Percentiles rank a stretch among this genome's conserved stretches.
Evolutionary conservation across 1,140 invertebrate species (phyloP).

Genomic region (Lordiphosa mommai): DNA sequence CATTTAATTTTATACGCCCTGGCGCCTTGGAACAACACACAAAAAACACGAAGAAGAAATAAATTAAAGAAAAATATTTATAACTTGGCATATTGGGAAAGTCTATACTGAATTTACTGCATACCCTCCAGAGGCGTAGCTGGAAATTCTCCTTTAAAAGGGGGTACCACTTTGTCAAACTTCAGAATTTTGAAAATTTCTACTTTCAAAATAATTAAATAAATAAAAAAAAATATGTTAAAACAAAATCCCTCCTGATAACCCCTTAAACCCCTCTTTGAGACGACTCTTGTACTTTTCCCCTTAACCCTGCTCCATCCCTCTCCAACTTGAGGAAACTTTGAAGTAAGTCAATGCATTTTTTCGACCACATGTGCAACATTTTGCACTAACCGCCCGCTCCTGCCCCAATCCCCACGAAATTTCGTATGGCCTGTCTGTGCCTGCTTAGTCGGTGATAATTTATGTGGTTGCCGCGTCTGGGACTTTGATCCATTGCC

Average conservation of each 20-base stretch:
- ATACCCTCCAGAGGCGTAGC: no score
- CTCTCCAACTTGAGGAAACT: slow-evolving; percentile 26
- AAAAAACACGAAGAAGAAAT: background rate
- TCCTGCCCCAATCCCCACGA: slow-evolving; percentile 1
- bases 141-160: no score
- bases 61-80: no score
- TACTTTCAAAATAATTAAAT: no score
- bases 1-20: slow-evolving; percentile 45
- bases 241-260: no score
- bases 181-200: no score
- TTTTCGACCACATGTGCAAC: slow-evolving; percentile 67
- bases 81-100: no score
- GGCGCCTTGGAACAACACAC: slow-evolving; percentile 17
- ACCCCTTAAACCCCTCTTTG: background rate
- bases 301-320: background rate
- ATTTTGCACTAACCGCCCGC: slow-evolving; percentile 43
- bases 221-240: no score
- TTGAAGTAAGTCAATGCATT: slow-evolving; percentile 75
- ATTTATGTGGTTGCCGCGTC: slow-evolving; percentile 66
- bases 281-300: background rate
- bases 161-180: no score
- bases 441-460: slow-evolving; percentile 68
- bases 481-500: slow-evolving; percentile 57
- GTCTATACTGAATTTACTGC: no score
- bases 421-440: slow-evolving; percentile 43